phyloP scores from a whole-genome alignment of 2,113 vertebrate genomes.

The Numida meleagris region DNA sequence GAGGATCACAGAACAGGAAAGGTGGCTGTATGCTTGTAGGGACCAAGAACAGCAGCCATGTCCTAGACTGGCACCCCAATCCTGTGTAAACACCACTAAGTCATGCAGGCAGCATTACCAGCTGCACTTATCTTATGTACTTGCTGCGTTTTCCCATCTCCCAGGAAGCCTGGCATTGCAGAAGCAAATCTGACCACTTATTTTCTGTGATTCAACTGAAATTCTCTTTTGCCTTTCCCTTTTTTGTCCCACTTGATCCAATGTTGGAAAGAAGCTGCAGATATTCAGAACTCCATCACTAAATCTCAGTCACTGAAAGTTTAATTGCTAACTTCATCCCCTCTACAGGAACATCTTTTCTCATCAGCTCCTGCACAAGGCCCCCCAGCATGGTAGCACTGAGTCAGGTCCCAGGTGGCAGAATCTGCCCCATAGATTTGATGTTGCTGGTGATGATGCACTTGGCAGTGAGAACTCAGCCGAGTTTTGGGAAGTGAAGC shows the following conservation, averaged over 20 bases:
- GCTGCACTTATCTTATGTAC: background rate
- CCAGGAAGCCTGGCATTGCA: background rate
- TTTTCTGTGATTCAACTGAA: background rate
- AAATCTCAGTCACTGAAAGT: background rate
- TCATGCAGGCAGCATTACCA: background rate
- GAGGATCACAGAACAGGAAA: background rate
- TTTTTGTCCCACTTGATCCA: background rate
- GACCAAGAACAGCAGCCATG: background rate
- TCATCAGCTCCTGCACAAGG: accelerated
- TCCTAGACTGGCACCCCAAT: background rate
- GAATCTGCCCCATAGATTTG: background rate
- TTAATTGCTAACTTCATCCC: background rate
- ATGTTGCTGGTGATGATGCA: background rate
- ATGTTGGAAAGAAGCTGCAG: background rate
- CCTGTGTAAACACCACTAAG: background rate
- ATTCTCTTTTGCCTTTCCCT: background rate
- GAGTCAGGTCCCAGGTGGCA: background rate
- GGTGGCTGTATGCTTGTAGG: background rate
- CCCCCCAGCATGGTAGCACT: background rate
- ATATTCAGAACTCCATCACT: background rate
- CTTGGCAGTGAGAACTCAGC: background rate
- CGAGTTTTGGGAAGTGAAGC: background rate
- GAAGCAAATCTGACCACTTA: background rate
- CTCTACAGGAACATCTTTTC: background rate
- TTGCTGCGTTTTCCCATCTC: background rate